A percentile compares a stretch with the other conserved stretches of the same genome.
phyloP scores from a whole-genome alignment of 2,888 invertebrate genomes.

The Capitulum mitella region DNA sequence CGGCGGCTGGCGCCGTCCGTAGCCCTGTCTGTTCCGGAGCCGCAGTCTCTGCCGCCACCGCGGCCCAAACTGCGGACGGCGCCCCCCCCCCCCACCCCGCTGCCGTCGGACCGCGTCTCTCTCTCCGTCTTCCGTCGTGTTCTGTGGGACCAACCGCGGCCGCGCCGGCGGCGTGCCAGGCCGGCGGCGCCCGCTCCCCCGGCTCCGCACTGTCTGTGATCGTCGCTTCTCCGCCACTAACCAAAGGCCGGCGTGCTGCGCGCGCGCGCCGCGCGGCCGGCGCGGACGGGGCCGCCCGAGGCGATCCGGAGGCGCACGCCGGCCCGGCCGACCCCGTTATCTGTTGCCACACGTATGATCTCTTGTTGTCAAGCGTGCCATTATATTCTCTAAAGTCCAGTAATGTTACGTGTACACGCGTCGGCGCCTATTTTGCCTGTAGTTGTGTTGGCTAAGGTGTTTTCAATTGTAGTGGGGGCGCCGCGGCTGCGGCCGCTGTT shows the following conservation, averaged over 20 bases:
- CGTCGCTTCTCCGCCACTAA: background rate
- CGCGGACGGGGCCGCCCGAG: no score
- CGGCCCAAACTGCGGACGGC: background rate
- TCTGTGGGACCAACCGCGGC: constrained; percentile 10
- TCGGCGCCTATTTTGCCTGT: constrained; percentile 2
- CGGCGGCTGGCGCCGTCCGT: no score
- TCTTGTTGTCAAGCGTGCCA: constrained; percentile 24
- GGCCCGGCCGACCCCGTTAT: background rate
- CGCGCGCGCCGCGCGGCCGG: no score
- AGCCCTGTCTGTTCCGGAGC: no score
- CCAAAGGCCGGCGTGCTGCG: background rate
- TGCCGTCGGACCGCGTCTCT: background rate
- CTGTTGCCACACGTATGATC: constrained; percentile 13
- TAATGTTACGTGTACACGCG: background rate
- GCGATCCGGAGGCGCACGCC: background rate
- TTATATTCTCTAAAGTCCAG: constrained; percentile 23
- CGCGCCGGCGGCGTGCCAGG: background rate
- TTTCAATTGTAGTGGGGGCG: background rate
- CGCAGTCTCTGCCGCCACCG: no score
- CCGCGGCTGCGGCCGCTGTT: background rate
- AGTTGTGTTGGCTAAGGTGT: background rate
- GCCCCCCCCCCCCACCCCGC: background rate
- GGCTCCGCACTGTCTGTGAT: background rate
- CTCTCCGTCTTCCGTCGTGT: constrained; percentile 13
- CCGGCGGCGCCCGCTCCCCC: background rate